Evolutionary conservation across 2,888 invertebrate genomes (phyloP).

Genomic region (Panopea generosa): DNA sequence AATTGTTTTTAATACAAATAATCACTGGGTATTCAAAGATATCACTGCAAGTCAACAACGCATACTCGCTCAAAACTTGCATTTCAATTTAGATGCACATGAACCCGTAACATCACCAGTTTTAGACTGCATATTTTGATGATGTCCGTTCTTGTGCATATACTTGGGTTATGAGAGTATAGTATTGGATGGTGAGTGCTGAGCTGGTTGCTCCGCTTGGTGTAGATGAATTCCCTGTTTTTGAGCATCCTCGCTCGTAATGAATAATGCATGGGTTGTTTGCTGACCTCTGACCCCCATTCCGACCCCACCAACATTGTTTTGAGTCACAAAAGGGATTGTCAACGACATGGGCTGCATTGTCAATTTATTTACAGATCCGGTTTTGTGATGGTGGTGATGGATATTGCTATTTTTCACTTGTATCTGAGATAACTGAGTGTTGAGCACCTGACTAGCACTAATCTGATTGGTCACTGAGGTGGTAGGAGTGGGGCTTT

Average conservation of each 20-base stretch:
- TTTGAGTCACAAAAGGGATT: conserved; percentile 69
- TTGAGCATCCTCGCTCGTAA: conserved; percentile 69
- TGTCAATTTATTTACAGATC: conserved; percentile 70
- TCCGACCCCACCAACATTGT: conserved; percentile 60
- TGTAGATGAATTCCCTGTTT: conserved; percentile 71
- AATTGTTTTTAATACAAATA: no score
- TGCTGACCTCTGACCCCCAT: conserved; percentile 51
- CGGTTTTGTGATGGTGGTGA: conserved; percentile 64
- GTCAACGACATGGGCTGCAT: conserved; percentile 77
- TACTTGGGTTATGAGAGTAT: conserved; percentile 49
- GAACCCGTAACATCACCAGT: conserved; percentile 13
- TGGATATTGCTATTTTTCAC: conserved; percentile 68
- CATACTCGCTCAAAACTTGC: no score
- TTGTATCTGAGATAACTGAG: conserved; percentile 72
- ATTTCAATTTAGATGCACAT: no score
- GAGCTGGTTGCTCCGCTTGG: conserved; percentile 45
- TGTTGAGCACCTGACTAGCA: conserved; percentile 66
- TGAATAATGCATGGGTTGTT: conserved; percentile 69
- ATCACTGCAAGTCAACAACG: no score
- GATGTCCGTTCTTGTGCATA: conserved; percentile 27
- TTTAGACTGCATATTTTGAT: conserved; percentile 7
- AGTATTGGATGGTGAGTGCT: conserved; percentile 49
- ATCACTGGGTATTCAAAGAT: no score
- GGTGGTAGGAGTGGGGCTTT: conserved; percentile 40
- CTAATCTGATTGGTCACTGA: conserved; percentile 52